Evolutionary conservation across 2,888 invertebrate species (phyloP), one percentile per base, ranked within the genome.

Genomic region (Apodemia zela): DNA sequence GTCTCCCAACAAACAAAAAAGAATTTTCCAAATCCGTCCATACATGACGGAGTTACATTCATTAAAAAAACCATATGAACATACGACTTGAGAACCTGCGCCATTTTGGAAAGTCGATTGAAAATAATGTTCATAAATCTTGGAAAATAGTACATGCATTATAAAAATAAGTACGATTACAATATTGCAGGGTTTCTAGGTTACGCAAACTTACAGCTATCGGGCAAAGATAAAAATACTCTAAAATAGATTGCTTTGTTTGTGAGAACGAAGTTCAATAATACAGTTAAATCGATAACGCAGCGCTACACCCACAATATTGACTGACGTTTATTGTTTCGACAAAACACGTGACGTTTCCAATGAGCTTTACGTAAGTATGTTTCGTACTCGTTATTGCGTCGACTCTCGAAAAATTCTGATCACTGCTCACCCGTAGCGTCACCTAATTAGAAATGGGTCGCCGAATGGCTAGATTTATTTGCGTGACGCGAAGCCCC

Each of bases 391-490:
- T 71, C 61, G 70, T 72, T 68, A 79, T 80, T 76, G 79, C 79
- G 81, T 83, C 65, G 66, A 69, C 65, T 66, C 62, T 63, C 63
- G 59, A 65, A 65, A 69, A 59, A 15, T 25, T 54, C 18, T 11
- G 49, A 51, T 21, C 49, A 51, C 11, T 17, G 21, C 54, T 66
- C 67, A 64, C 62, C 59, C 66, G 68, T 68, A 70, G 79, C 89
- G 90, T 89, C 90, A 89, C 90, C 85, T 87, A 89, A 88, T 89
- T 89, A 89, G 88, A 89, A 81, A 82, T 84, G 83, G 84, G 78
- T 72, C 69, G 58, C 71, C 71, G 72, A 72, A 68, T 75, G 70
- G 66, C 68, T 73, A 77, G 68, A 68, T 71, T 75, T 81, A 81
- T 81, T 82, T 78, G 66, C 62, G 77, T 89, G 89, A 88, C 87